phyloP scores from a whole-genome alignment of 2,888 invertebrate species.

The Drosophila parthenogenetica region DNA sequence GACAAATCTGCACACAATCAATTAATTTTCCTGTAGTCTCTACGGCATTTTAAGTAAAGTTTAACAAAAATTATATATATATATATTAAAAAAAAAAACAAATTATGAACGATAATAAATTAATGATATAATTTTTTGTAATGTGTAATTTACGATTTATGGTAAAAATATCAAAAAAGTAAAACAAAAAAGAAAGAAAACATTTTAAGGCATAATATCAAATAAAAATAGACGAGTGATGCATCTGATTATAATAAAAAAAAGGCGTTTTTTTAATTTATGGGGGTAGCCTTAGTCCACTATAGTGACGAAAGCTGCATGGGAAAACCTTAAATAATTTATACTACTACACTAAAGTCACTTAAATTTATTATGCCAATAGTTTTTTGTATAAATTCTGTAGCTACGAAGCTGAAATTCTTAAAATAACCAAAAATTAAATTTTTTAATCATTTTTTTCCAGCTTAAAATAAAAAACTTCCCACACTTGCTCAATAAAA shows the following conservation, averaged over 20 bases:
- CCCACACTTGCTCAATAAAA: slow-evolving; percentile 64
- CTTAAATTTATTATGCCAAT: no score
- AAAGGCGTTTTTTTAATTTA: background rate
- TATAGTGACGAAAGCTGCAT: no score
- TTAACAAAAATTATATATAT: slow-evolving; percentile 14
- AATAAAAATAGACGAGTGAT: slow-evolving; percentile 71
- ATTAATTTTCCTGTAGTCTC: slow-evolving; percentile 52
- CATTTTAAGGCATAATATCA: slow-evolving; percentile 72
- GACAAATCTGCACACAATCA: slow-evolving; percentile 60
- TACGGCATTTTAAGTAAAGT: slow-evolving; percentile 72
- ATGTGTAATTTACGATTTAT: slow-evolving; percentile 69
- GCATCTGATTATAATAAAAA: slow-evolving; percentile 62
- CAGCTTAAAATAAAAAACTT: slow-evolving; percentile 8
- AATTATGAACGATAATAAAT: slow-evolving; percentile 13
- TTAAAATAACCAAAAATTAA: no score
- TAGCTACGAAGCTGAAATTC: no score
- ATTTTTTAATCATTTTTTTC: background rate
- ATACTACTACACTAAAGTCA: no score
- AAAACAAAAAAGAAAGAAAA: slow-evolving; percentile 31
- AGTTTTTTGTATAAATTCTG: no score
- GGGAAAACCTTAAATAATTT: no score
- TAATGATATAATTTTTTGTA: slow-evolving; percentile 66
- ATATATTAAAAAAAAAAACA: no score
- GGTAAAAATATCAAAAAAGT: slow-evolving; percentile 51
- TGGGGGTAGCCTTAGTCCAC: background rate